These are phyloP conservation scores for Ashinkailepas kermadecensis DNA, from an alignment of 2,888 invertebrate genomes.

Conservation along the genomic window DNA sequence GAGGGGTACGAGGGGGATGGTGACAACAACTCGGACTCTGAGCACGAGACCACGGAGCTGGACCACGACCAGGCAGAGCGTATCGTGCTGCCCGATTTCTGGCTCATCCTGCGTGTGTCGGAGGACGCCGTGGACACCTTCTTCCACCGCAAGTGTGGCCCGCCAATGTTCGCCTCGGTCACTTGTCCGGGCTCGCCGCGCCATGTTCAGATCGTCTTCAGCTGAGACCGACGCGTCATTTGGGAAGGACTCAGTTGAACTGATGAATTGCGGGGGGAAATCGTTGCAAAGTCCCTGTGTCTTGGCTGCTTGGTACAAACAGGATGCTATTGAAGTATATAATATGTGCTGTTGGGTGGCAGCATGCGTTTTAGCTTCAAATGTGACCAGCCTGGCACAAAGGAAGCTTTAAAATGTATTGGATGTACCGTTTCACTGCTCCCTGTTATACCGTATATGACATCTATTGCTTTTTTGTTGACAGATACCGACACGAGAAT, in stretches of 20 bases:
- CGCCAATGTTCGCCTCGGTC: too few relatives aligned
- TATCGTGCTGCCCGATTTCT: conserved; percentile 43
- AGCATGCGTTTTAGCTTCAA: too few relatives aligned
- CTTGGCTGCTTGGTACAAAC: neutral
- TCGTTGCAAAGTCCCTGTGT: neutral
- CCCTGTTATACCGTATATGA: neutral
- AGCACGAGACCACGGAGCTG: conserved; percentile 32
- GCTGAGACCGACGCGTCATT: too few relatives aligned
- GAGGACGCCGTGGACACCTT: conserved; percentile 40
- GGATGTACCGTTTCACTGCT: neutral
- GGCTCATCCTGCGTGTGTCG: conserved; percentile 43
- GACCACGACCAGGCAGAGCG: conserved; percentile 33
- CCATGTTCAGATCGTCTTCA: too few relatives aligned
- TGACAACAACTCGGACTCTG: conserved; percentile 28
- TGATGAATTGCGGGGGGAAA: too few relatives aligned
- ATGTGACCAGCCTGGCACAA: conserved; percentile 20
- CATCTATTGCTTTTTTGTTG: neutral
- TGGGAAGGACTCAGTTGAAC: too few relatives aligned
- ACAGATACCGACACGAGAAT: neutral
- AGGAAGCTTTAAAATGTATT: conserved; percentile 23
- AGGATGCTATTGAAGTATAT: too few relatives aligned
- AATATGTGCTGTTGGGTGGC: too few relatives aligned
- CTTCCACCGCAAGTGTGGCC: conserved; percentile 39
- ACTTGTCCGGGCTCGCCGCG: too few relatives aligned
- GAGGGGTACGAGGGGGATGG: conserved; percentile 33